Conservation (phyloP, 2,113 vertebrate species). For the Hucho hucho region DNA sequence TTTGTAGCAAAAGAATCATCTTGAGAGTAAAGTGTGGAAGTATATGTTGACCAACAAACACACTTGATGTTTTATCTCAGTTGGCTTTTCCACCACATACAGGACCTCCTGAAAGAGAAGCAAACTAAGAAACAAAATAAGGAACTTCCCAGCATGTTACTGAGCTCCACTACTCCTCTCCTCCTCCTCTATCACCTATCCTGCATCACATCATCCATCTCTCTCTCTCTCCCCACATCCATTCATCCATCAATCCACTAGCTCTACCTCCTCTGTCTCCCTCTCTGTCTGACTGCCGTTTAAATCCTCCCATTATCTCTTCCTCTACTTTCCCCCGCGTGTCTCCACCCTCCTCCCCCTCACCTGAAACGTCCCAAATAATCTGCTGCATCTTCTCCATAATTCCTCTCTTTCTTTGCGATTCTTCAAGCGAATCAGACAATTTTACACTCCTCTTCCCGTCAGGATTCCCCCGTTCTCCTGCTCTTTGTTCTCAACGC, state of each 20-base stretch:
- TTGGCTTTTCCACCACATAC: conserved; percentile 34
- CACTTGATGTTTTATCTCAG: conserved; percentile 51
- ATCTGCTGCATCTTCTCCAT: conserved; percentile 51
- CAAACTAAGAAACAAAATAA: conserved; percentile 36
- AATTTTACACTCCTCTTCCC: conserved; percentile 58
- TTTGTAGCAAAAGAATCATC: not conserved
- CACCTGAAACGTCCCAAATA: conserved; percentile 34
- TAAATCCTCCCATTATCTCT: conserved; percentile 26
- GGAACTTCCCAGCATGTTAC: conserved; percentile 47
- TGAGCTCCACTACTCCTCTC: conserved; percentile 33
- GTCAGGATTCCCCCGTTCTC: conserved; percentile 43
- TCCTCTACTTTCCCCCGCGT: not conserved
- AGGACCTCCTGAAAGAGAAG: conserved; percentile 38
- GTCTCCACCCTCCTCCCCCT: conserved; percentile 5
- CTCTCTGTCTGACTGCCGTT: not conserved
- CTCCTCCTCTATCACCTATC: not conserved
- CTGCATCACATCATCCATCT: not conserved
- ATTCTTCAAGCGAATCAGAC: conserved; percentile 58
- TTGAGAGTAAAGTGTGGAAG: conserved; percentile 8
- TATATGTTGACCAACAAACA: conserved; percentile 39
- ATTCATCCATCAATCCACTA: not conserved
- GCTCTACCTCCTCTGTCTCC: conserved; percentile 12
- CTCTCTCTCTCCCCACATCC: too few species aligned
- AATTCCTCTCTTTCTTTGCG: conserved; percentile 51
- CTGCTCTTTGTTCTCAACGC: conserved; percentile 46